phyloP scores from a whole-genome alignment of 2,113 vertebrate genomes.

The Lanius ludovicianus region DNA sequence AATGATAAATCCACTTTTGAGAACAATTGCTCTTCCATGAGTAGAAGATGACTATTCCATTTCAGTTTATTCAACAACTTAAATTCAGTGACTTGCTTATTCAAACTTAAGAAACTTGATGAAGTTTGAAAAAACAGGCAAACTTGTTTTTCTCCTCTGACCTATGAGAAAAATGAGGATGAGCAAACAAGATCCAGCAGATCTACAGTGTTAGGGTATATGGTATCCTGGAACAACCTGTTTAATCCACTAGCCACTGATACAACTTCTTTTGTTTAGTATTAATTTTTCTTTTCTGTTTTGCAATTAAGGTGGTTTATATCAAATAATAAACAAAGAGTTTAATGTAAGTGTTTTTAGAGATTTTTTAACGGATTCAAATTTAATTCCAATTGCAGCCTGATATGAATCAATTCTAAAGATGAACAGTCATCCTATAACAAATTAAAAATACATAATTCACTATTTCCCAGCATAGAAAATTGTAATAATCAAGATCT shows the following conservation, averaged over 20 bases:
- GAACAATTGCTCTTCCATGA: background rate
- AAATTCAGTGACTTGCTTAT: background rate
- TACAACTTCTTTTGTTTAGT: background rate
- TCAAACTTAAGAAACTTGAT: background rate
- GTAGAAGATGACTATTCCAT: background rate
- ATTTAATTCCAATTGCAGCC: background rate
- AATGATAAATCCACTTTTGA: background rate
- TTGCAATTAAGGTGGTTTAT: background rate
- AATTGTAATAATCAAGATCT: background rate
- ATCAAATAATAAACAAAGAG: background rate
- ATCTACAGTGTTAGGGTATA: background rate
- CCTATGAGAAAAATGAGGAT: constrained; percentile 1
- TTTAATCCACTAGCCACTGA: background rate
- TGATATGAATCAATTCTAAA: background rate
- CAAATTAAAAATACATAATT: background rate
- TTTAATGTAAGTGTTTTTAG: background rate
- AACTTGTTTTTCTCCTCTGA: constrained; percentile 8
- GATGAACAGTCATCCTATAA: background rate
- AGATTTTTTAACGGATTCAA: background rate
- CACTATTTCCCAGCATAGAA: background rate
- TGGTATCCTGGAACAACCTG: background rate
- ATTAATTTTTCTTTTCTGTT: background rate
- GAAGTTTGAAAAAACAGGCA: background rate
- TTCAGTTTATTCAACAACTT: background rate
- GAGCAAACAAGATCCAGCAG: constrained; percentile 2